Conservation (phyloP, 2,888 invertebrate genomes). For the Tricholauxania praeusta region DNA sequence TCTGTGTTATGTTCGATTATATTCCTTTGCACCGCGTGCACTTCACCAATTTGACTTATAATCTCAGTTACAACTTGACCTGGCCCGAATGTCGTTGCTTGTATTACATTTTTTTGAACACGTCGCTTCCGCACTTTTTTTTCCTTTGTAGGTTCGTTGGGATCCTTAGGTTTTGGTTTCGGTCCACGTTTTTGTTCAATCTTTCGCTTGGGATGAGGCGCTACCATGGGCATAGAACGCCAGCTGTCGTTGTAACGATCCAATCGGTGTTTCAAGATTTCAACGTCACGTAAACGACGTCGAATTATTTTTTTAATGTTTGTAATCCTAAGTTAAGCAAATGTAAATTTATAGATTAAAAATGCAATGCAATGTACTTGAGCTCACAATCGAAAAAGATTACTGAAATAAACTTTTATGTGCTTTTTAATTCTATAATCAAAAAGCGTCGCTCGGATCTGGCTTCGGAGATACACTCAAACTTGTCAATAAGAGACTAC, state of each 20-base stretch:
- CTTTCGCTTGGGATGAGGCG: constrained; percentile 63
- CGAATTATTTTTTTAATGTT: constrained; percentile 62
- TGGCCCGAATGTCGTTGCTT: not conserved
- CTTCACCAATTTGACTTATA: not conserved
- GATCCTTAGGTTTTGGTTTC: constrained; percentile 57
- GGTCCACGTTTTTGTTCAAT: constrained; percentile 66
- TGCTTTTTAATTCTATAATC: no score
- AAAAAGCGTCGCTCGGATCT: no score
- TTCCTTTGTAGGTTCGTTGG: constrained; percentile 43
- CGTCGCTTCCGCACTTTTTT: constrained; percentile 56
- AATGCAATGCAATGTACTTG: no score
- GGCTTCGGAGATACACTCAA: no score
- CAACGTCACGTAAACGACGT: constrained; percentile 61
- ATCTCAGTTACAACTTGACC: not conserved
- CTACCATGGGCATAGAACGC: constrained; percentile 63
- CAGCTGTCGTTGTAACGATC: constrained; percentile 65
- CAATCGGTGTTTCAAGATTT: constrained; percentile 60
- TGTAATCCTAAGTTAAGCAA: constrained; percentile 55
- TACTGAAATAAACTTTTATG: no score
- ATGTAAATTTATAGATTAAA: no score
- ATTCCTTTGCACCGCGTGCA: not conserved
- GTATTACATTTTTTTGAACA: constrained; percentile 46
- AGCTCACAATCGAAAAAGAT: no score
- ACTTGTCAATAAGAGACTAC: no score
- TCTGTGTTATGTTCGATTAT: constrained; percentile 26